These are phyloP conservation scores for Oasisia sp. DNA, from an alignment of 2,888 invertebrate species.

Conservation along the genomic window DNA sequence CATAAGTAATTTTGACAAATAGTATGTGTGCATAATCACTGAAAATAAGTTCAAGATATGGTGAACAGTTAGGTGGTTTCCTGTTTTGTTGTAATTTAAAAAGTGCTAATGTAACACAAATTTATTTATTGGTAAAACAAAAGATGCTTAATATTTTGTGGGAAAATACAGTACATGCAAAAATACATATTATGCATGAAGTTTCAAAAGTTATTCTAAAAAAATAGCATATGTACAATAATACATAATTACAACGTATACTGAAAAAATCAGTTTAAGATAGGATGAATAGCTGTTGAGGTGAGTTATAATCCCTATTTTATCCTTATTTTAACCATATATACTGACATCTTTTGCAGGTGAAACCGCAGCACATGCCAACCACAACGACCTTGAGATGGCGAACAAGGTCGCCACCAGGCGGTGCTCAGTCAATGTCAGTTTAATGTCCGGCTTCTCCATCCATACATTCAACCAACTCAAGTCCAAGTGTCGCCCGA, in stretches of 20 bases:
- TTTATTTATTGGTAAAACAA: not conserved
- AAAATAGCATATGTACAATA: too few relatives aligned
- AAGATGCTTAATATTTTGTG: not conserved
- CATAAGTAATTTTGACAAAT: too few relatives aligned
- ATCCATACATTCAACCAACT: not conserved
- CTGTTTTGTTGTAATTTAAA: not conserved
- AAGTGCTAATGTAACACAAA: too few relatives aligned
- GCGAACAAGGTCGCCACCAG: not conserved
- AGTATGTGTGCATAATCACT: too few relatives aligned
- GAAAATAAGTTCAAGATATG: not conserved
- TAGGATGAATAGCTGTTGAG: too few relatives aligned
- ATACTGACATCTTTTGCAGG: not conserved
- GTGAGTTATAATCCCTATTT: not conserved
- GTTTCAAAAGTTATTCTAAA: too few relatives aligned
- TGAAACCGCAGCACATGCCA: not conserved
- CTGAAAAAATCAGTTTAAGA: too few relatives aligned
- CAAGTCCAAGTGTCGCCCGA: constrained; percentile 17
- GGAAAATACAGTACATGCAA: too few relatives aligned
- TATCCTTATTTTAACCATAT: not conserved
- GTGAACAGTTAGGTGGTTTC: not conserved
- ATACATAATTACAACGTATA: too few relatives aligned
- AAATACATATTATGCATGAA: too few relatives aligned
- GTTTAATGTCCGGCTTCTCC: constrained; percentile 20
- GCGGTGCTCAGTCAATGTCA: not conserved
- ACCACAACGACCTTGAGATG: not conserved